Evolutionary conservation across 2,113 vertebrate genomes (phyloP).

Genomic region (Coturnix japonica): DNA sequence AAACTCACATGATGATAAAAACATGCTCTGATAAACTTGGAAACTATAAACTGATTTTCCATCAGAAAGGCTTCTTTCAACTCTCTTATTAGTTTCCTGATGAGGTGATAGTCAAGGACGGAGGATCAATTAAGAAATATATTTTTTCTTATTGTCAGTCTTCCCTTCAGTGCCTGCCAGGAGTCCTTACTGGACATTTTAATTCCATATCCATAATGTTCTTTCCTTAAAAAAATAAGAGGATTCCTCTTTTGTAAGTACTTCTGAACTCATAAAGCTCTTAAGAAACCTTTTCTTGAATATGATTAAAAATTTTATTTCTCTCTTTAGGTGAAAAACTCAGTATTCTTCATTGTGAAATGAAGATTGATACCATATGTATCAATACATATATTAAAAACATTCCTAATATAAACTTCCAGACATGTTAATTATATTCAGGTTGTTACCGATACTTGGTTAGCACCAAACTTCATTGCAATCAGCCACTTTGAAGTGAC

Average conservation of each 20-base stretch:
- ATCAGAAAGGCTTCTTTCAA: neutral
- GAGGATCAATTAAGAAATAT: neutral
- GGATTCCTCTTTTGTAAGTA: neutral
- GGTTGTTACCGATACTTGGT: neutral
- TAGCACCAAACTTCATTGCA: neutral
- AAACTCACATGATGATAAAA: neutral
- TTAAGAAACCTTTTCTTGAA: no score
- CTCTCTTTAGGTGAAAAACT: neutral
- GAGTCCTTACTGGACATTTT: accelerated
- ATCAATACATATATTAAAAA: neutral
- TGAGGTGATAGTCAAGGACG: neutral
- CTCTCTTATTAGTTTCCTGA: neutral
- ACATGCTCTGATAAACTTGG: neutral
- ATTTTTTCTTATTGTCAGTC: neutral
- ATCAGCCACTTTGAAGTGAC: neutral
- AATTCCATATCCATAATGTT: neutral
- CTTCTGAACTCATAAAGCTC: neutral
- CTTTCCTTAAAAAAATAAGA: neutral
- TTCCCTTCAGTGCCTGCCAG: neutral
- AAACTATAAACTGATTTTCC: neutral
- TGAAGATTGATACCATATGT: neutral
- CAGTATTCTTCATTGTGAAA: neutral
- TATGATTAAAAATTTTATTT: neutral
- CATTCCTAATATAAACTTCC: neutral
- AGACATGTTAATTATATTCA: neutral